Base-by-base conservation (phyloP, 1,140 invertebrate species). In the Polyergus mexicanus region DNA sequence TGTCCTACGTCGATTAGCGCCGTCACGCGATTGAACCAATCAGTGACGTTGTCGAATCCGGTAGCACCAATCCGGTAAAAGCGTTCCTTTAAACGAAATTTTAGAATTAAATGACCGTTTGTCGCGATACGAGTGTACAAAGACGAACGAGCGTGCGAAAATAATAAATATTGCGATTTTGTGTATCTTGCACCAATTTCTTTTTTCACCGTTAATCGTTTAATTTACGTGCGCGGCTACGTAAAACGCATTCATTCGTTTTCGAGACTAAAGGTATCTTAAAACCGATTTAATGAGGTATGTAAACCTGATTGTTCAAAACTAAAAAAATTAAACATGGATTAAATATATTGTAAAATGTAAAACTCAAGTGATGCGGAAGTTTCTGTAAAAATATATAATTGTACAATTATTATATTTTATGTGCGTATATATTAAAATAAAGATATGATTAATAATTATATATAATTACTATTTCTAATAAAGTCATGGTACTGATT, bases 91-190 rank as follows among this genome's bases (percentile, higher is more conserved):
- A 78, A 68, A 56, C 62, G 2, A 66, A 66, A 68, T 80, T 80
- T 35, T 19, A 78, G 76, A 76, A 63, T 76, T 41, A 22, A 51
- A 47, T 66, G 22, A 68, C 76, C 62, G 76, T 80, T 78, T 54
- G n/a, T 63, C 44, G 32, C 5, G 25, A 11, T n/a, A 13, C 16
- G 38, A 35, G 41, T n/a, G 7, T 44, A 19, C 35, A 10, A 3
- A 13, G n/a, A 25, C 6, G n/a, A 2, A 38, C n/a, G 5, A 25
- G 54, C 22, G n/a, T 74, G 7, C 13, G 28, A 3, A 35, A 54
- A 54, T 19, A 51, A 5, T 44, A 28, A 66, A 66, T 56, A 13
- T 56, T 25, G 5, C 13, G 13, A 8, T 13, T 51, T 54, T n/a
- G 22, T 11, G 28, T 38, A 7, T 54, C 68, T 68, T 54, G 10